Base-by-base conservation (phyloP, 2,888 invertebrate species). In the Mactromeris polynyma region DNA sequence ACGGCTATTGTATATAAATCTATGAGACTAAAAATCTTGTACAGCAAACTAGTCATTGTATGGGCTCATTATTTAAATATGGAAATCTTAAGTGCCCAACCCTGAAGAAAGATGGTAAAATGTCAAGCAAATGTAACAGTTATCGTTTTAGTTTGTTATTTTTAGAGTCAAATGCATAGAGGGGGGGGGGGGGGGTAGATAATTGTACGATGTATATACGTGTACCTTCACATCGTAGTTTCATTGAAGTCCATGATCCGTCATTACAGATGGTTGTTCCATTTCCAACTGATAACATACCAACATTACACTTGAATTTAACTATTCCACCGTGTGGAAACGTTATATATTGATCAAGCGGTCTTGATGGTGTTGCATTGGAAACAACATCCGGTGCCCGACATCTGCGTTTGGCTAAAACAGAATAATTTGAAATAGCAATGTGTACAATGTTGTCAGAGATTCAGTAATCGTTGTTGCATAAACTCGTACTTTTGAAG, bases 311-410 rank as follows among this genome's bases (percentile, higher is more conserved):
- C 26, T 69, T 73, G 26, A 83, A 87, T 46, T 51, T 84, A 3
- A 87, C 87, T 9, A 26, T 38, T 51, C 64, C 80, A 21, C 69
- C 83, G 42, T 87, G 80, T 31, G 87, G 83, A 73, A 80, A 87
- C 21, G 83, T 84, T 31, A 69, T 81, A 40, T 79, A 73, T 26
- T 36, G 21, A 26, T 79, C 40, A 2, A 58, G 58, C 1, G 2
- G 36, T 73, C 83, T 64, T 1, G 87, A 83, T 6, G 87, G 46
- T 0, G 83, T 83, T 33, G 83, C 73, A 33, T 77, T 17, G 7
- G 64, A 14, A 77, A 83, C 31, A 19, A 26, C 1, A 19, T 69
- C 73, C 36, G 83, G 83, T 42, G 83, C 83, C 11, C 33, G 73
- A 77, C 83, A 83, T 77, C 83, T 73, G 4, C 26, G 69, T n/a